A percentile compares a stretch with the other conserved stretches of the same genome.
These are phyloP conservation scores for Apodemus agrarius DNA, from an alignment of 2,797 vertebrate genomes.

Conservation along the genomic window DNA sequence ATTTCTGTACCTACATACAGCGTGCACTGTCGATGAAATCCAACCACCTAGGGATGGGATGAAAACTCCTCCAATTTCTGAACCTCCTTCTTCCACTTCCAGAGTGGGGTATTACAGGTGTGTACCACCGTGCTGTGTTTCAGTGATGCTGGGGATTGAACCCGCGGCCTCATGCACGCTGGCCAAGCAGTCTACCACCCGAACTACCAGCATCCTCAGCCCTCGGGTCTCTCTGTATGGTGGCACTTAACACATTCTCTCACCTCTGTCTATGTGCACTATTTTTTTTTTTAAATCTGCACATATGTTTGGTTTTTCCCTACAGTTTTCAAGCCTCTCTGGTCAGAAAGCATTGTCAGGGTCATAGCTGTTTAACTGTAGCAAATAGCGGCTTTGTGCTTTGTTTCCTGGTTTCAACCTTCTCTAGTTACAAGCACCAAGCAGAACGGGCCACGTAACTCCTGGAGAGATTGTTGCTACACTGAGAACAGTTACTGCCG, in stretches of 20 bases:
- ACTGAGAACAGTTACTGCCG: not conserved
- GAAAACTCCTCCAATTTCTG: too few species aligned
- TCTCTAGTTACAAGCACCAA: not conserved
- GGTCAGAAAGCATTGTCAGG: not conserved
- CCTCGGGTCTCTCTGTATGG: not conserved
- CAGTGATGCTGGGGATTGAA: not conserved
- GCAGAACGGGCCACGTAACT: not conserved
- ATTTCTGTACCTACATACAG: not conserved
- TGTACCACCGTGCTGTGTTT: not conserved
- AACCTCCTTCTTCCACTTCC: not conserved
- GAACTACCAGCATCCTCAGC: not conserved
- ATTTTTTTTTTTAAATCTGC: not conserved
- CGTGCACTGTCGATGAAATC: not conserved
- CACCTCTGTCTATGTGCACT: not conserved
- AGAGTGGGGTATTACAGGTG: not conserved
- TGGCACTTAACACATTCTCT: not conserved
- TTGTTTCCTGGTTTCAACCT: constrained; percentile 67
- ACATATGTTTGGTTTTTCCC: not conserved
- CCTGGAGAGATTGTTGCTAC: constrained; percentile 37
- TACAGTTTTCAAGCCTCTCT: not conserved
- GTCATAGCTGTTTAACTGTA: not conserved
- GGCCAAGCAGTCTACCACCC: not conserved
- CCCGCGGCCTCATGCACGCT: not conserved
- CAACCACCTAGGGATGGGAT: not conserved
- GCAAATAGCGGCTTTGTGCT: not conserved